phyloP scores from a whole-genome alignment of 2,113 vertebrate genomes.

The Laticauda laticaudata region DNA sequence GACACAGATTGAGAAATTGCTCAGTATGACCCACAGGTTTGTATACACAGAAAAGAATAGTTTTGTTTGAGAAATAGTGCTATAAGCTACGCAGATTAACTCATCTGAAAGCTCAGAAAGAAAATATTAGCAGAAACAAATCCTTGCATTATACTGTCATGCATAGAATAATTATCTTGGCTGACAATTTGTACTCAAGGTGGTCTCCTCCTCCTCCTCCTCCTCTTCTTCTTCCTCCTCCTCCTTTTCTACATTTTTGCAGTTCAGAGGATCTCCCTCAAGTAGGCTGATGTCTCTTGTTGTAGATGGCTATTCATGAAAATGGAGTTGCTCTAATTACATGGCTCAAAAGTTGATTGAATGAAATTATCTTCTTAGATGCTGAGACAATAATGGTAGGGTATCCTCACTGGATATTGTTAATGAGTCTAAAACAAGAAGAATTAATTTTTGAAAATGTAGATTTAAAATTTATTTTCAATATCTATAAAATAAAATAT shows the following conservation, averaged over 20 bases:
- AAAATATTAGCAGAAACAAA: not conserved
- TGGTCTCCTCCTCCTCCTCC: not conserved
- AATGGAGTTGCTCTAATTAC: not conserved
- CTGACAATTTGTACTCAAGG: not conserved
- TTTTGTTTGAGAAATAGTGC: not conserved
- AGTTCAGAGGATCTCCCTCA: not conserved
- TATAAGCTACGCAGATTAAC: not conserved
- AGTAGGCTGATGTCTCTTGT: not conserved
- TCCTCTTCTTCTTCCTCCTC: not conserved
- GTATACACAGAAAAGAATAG: not conserved
- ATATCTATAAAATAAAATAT: not conserved
- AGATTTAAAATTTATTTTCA: not conserved
- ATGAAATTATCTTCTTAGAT: not conserved
- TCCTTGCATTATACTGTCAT: not conserved
- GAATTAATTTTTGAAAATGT: not conserved
- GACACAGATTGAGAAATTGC: not conserved
- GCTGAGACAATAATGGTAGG: not conserved
- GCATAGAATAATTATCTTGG: not conserved
- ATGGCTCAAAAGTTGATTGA: not conserved
- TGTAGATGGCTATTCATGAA: not conserved
- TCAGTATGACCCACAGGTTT: not conserved
- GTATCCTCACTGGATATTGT: not conserved
- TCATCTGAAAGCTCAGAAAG: not conserved
- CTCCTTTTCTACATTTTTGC: not conserved
- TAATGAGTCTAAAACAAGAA: not conserved